A percentile compares a stretch with the other conserved stretches of the same genome.
phyloP scores from a whole-genome alignment of 2,113 vertebrate genomes.

The Todiramphus saurophagus region DNA sequence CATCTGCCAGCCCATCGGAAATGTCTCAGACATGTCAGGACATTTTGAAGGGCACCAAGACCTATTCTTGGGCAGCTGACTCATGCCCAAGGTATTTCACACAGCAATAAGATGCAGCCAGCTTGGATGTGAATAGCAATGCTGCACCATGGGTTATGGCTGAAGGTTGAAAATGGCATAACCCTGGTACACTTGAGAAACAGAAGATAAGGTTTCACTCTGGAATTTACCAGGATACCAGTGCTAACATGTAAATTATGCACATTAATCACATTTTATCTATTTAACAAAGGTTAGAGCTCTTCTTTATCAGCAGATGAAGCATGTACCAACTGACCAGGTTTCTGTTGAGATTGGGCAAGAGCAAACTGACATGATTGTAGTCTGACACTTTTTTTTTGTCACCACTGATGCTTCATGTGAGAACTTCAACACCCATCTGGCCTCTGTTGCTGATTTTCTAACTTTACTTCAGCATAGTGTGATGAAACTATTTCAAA shows the following conservation, averaged over 20 bases:
- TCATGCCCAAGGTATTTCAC: background rate
- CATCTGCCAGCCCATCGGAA: background rate
- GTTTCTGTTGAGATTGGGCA: background rate
- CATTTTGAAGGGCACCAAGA: background rate
- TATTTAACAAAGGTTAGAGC: background rate
- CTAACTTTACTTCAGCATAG: constrained; percentile 49
- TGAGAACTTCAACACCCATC: constrained; percentile 53
- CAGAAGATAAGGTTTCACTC: constrained; percentile 10
- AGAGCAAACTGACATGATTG: background rate
- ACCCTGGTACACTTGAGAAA: background rate
- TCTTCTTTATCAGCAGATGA: constrained; percentile 5
- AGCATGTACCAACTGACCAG: background rate
- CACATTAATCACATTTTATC: background rate
- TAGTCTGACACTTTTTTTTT: constrained; percentile 4
- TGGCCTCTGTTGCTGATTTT: constrained; percentile 68
- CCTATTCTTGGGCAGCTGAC: background rate
- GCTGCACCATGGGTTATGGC: background rate
- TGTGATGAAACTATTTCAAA: constrained; percentile 67
- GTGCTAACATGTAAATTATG: background rate
- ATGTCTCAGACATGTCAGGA: background rate
- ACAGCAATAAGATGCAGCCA: background rate
- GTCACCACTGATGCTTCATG: background rate
- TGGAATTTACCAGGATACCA: background rate
- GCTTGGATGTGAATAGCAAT: background rate
- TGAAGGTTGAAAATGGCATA: background rate